Base-by-base conservation (phyloP, 2,113 vertebrate genomes). In the Ictalurus punctatus region DNA sequence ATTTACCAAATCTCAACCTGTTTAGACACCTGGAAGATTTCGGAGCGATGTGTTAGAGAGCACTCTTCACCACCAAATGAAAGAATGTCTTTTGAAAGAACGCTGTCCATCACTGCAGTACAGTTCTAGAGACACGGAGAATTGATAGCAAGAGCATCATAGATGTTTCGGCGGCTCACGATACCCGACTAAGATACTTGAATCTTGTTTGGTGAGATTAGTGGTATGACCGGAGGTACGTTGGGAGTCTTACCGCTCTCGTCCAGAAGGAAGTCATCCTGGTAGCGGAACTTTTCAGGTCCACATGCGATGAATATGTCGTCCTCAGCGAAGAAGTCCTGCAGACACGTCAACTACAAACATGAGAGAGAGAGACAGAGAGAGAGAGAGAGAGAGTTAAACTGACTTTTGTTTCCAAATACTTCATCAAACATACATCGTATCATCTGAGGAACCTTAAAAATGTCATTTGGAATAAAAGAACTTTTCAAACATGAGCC, bases 221-320 rank as follows among this genome's bases (percentile, higher is more conserved):
- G 8, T 73, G 63, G 10, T 52, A 25, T 13, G 2, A 76, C 25
- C 2, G 40, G 34, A n/a, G 23, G 52, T 21, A 63, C 0, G 0
- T 56, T 25, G 1, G 73, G 0, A 78, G 34, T 34, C 93, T 91
- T 94, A 99, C 98, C 98, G 93, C 93, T 97, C 94, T 99, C 98
- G 96, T 99, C 98, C 95, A 99, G 95, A 91, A 98, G 96, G 95
- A 99, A 99, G 94, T 99, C 98, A 94, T 99, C 98, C 92, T 99
- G 98, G 94, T 99, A 99, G 92, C 98, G 98, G 93, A 99, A 99
- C 94, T 99, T 99, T 95, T 99, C 98, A 48, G 98, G 98, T 91
- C 98, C 98, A 92, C 98, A 99, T 84, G 98, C 98, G 94, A 99
- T 96, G 95, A 99, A 99, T 94, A 99, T 99, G 92, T 99, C 98